Evolutionary conservation across 2,888 invertebrate species (phyloP), one percentile per base, ranked within the genome.

Genomic region (Lutraria lutraria): DNA sequence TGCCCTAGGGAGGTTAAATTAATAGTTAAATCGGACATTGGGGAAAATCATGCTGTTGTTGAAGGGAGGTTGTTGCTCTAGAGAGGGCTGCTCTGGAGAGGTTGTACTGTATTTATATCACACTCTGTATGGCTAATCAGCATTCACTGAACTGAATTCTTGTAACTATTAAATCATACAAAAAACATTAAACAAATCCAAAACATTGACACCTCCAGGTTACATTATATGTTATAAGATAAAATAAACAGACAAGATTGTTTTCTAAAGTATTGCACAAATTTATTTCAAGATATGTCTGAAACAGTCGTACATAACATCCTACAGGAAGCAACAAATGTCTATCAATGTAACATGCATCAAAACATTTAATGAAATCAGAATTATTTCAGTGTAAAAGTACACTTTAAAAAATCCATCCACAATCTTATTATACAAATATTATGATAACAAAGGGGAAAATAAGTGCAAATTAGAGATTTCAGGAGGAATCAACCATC

Each of bases 241-340:
- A 43, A 43, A 43, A 80, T 15, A 43, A 10, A 43, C 19, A 21
- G 25, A 15, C 6, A 68, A 68, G 8, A 68, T 4, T 2, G 21
- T n/a, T 25, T 12, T 68, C 25, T 68, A 68, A 25, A 34, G 31
- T 76, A 76, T 76, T 76, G 76, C 76, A 76, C 76, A 76, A 76
- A 19, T 76, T 76, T 43, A 31, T 31, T 76, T 76, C 31, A 76
- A 76, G 76, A 76, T 76, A 76, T 19, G 29, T 76, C 16, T 31
- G 29, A 72, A 72, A 72, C 31, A 72, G 31, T n/a, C n/a, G 31
- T 72, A 72, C 72, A 72, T 63, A 25, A 63, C 4, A 68, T 68
- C n/a, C 16, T 31, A 31, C 34, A 34, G 13, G 31, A 34, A 76
- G 76, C 76, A 76, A 34, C 34, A 31, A 31, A 76, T 31, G 31